Evolutionary conservation across 53 echinoderm and acorn worm genomes (phyloP).

Genomic region (Holothuria leucospilota): DNA sequence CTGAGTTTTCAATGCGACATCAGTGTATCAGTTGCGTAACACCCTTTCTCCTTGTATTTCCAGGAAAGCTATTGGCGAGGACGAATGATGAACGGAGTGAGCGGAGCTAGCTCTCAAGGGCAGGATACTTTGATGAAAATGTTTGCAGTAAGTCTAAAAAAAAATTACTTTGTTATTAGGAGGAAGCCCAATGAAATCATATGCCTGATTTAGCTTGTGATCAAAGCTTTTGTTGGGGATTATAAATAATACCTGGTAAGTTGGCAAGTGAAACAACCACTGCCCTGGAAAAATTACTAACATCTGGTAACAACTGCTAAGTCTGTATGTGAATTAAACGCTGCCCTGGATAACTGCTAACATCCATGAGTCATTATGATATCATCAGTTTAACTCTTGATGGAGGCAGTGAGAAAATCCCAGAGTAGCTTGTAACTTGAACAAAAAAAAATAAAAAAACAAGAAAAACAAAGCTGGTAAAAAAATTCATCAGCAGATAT

Average conservation of each 20-base stretch:
- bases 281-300: too few species aligned
- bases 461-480: neutral
- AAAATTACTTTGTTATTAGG: too few species aligned
- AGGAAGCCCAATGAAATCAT: too few species aligned
- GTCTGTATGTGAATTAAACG: too few species aligned
- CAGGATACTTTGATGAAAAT: slow-evolving; percentile 91
- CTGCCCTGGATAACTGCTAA: neutral
- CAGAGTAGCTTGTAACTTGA: neutral
- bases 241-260: neutral
- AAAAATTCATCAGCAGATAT: too few species aligned
- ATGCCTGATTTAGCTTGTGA: too few species aligned
- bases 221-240: neutral
- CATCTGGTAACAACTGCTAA: too few species aligned
- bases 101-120: slow-evolving; percentile 20
- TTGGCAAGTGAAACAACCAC: too few species aligned
- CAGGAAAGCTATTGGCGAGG: slow-evolving; percentile 59
- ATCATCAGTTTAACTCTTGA: neutral
- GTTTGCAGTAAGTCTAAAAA: slow-evolving; percentile 84
- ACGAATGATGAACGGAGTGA: slow-evolving; percentile 69
- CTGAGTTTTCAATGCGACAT: too few species aligned
- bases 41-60: neutral
- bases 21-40: too few species aligned
- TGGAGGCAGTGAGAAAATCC: neutral
- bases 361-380: neutral
- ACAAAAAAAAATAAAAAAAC: neutral